Evolutionary conservation across 2,797 vertebrate species (phyloP).

Genomic region (Pangasius macronema): DNA sequence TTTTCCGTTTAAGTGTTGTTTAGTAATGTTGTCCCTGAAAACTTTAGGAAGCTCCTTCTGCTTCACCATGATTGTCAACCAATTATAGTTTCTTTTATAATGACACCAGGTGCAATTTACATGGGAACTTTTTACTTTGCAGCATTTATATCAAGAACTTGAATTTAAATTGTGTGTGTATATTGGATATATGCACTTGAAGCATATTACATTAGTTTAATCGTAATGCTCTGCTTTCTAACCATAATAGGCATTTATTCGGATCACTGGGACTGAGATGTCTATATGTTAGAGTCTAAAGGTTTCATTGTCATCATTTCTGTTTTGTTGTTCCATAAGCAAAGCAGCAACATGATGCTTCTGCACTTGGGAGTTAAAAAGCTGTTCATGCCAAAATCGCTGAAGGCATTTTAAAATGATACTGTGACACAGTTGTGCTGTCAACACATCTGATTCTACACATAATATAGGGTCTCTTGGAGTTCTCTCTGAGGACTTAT

Average conservation of each 20-base stretch:
- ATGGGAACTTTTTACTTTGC: no score
- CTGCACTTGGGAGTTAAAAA: constrained; percentile 11
- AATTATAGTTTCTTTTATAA: neutral
- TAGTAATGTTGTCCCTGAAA: neutral
- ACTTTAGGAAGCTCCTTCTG: neutral
- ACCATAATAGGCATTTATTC: constrained; percentile 23
- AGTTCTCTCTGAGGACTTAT: constrained; percentile 6
- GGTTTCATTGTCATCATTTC: constrained; percentile 7
- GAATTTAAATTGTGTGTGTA: neutral
- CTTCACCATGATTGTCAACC: neutral
- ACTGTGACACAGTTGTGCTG: constrained; percentile 5
- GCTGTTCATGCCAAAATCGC: neutral
- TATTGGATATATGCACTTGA: neutral
- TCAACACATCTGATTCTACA: constrained; percentile 20
- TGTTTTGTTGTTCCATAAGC: neutral
- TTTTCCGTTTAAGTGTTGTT: neutral
- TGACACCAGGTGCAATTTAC: neutral
- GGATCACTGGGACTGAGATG: constrained; percentile 12
- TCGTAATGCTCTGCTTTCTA: neutral
- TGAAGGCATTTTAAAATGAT: constrained; percentile 17
- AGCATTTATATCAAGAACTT: no score
- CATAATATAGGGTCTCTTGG: neutral
- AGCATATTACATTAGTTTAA: neutral
- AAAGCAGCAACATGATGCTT: neutral
- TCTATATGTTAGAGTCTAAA: neutral